Conservation (phyloP, 2,113 vertebrate species). For the Lepus europaeus region DNA sequence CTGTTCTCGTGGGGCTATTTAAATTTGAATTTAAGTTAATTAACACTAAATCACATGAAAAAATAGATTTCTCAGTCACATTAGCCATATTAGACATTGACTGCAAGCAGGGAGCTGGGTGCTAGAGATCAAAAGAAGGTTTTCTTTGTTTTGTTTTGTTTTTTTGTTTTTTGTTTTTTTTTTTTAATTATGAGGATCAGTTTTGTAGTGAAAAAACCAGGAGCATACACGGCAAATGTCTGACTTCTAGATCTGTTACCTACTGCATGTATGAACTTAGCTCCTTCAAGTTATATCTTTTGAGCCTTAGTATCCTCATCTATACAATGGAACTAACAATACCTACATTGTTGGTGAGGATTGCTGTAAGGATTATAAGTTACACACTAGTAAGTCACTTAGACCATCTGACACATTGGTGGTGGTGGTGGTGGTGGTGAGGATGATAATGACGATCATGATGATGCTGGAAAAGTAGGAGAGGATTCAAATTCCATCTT, state of each 20-base stretch:
- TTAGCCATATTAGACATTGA: not conserved
- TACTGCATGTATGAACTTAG: not conserved
- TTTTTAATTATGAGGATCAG: not conserved
- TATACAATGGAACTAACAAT: not conserved
- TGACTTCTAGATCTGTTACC: not conserved
- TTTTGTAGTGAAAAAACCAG: not conserved
- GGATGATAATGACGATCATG: not conserved
- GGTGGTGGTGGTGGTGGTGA: not conserved
- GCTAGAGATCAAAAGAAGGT: not conserved
- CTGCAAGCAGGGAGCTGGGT: not conserved
- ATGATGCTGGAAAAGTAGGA: not conserved
- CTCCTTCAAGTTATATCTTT: not conserved
- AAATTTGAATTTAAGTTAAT: not conserved
- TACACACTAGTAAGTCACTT: not conserved
- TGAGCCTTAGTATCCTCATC: not conserved
- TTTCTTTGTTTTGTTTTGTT: not conserved
- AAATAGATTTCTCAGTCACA: not conserved
- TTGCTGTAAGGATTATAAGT: not conserved
- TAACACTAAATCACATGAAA: conserved; percentile 2
- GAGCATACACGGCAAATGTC: not conserved
- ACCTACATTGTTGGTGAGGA: not conserved
- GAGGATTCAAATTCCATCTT: not conserved
- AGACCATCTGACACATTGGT: not conserved
- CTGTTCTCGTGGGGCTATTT: not conserved
- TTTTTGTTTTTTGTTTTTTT: too few relatives aligned